These are phyloP conservation scores for Intellagama lesueurii DNA, from an alignment of 2,797 vertebrate species.

Conservation along the genomic window DNA sequence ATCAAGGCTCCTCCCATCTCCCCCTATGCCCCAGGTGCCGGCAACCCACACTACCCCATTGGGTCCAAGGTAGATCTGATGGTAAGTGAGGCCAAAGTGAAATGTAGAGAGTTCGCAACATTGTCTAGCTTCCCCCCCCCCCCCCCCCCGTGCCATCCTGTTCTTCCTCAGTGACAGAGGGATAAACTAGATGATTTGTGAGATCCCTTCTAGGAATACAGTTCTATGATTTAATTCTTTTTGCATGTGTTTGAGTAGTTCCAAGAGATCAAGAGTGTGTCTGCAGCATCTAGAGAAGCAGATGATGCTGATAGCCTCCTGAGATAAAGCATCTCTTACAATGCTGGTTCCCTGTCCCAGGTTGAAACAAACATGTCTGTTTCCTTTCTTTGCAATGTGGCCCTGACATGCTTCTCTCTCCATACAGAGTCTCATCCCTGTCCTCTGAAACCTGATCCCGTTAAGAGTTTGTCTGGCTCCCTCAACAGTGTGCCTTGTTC, in stretches of 20 bases:
- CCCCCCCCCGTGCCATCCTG: too few species aligned
- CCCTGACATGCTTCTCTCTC: conserved; percentile 1
- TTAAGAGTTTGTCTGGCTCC: conserved; percentile 85
- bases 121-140: too few species aligned
- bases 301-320: not conserved
- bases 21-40: too few species aligned
- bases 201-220: too few species aligned
- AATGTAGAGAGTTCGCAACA: not conserved
- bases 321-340: not conserved
- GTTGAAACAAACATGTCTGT: not conserved
- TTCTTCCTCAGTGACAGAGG: too few species aligned
- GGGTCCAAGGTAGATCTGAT: not conserved
- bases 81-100: not conserved
- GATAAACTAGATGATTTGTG: too few species aligned
- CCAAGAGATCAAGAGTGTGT: not conserved
- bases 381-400: not conserved
- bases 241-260: too few species aligned
- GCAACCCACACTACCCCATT: too few species aligned
- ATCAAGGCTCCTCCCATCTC: too few species aligned
- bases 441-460: conserved; percentile 87
- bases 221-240: too few species aligned
- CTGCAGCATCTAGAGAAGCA: not conserved
- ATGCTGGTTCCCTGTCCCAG: not conserved
- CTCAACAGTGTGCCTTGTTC: conserved; percentile 90
- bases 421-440: conserved; percentile 92